Percentiles rank a stretch among this genome's conserved stretches.
phyloP scores from a whole-genome alignment of 2,113 vertebrate genomes.

The Colossoma macropomum region DNA sequence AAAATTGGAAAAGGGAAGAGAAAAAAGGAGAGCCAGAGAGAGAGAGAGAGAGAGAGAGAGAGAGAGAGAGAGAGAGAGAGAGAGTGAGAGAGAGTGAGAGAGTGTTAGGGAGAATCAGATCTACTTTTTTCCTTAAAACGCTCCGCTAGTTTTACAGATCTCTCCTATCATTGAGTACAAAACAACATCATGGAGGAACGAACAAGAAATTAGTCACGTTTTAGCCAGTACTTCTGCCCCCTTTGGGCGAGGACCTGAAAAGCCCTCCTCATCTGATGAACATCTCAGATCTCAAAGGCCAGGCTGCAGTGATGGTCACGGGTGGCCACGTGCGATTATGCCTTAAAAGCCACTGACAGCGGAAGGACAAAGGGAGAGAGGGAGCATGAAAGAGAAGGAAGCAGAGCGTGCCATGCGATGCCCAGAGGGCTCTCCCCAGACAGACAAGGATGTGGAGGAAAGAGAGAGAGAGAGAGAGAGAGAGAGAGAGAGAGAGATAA shows the following conservation, averaged over 20 bases:
- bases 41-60: constrained; percentile 40
- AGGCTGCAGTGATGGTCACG: constrained; percentile 25
- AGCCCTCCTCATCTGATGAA: constrained; percentile 13
- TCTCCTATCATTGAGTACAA: neutral
- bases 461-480: constrained; percentile 54
- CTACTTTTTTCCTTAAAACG: neutral
- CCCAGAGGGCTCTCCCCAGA: constrained; percentile 31
- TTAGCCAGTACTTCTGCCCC: neutral
- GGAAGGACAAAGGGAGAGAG: constrained; percentile 48
- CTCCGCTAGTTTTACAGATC: neutral
- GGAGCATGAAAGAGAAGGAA: constrained; percentile 41
- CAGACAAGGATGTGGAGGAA: constrained; percentile 31
- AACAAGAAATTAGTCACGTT: neutral
- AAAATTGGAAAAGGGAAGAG: neutral
- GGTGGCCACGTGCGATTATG: constrained; percentile 46
- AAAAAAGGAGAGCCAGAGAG: constrained; percentile 42
- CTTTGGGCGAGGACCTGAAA: constrained; percentile 16
- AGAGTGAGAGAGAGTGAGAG: constrained; percentile 44
- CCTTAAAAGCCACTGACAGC: constrained; percentile 55
- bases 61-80: constrained; percentile 46
- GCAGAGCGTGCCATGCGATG: constrained; percentile 46
- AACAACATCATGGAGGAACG: neutral
- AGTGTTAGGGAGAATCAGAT: neutral
- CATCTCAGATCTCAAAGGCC: constrained; percentile 36
- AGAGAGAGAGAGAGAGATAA: constrained; percentile 47